Conservation (phyloP, 2,888 invertebrate genomes). For the Hesperia comma region DNA sequence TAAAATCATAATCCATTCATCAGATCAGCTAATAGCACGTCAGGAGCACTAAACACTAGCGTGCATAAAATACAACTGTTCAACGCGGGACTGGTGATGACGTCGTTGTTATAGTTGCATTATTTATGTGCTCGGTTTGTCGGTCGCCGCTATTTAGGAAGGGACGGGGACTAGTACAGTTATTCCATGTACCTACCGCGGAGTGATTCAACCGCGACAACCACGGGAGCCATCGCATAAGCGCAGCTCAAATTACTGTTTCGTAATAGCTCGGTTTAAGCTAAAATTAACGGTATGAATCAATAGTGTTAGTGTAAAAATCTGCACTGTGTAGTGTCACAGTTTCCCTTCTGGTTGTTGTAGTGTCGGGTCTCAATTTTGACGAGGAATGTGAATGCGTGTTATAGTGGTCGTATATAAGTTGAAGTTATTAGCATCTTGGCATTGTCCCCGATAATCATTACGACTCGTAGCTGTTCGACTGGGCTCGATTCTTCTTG, state of each 20-base stretch:
- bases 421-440: no score
- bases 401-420: no score
- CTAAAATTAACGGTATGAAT: no score
- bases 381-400: no score
- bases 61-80: constrained; percentile 28
- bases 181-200: constrained; percentile 25
- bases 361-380: no score
- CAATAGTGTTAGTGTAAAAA: no score
- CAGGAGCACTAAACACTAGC: constrained; percentile 31
- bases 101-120: constrained; percentile 55
- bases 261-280: not conserved
- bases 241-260: constrained; percentile 27
- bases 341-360: no score
- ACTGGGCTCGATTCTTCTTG: no score
- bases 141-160: constrained; percentile 50
- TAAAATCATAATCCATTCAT: constrained; percentile 25
- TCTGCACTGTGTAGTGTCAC: no score
- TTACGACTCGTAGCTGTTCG: no score
- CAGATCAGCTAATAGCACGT: constrained; percentile 22
- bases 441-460: no score
- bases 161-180: constrained; percentile 36
- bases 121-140: constrained; percentile 68
- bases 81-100: constrained; percentile 25
- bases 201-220: constrained; percentile 31
- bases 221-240: constrained; percentile 22